Evolutionary conservation across 2,888 invertebrate species (phyloP), one percentile per base, ranked within the genome.

Genomic region (Scelioninae gen. 1): DNA sequence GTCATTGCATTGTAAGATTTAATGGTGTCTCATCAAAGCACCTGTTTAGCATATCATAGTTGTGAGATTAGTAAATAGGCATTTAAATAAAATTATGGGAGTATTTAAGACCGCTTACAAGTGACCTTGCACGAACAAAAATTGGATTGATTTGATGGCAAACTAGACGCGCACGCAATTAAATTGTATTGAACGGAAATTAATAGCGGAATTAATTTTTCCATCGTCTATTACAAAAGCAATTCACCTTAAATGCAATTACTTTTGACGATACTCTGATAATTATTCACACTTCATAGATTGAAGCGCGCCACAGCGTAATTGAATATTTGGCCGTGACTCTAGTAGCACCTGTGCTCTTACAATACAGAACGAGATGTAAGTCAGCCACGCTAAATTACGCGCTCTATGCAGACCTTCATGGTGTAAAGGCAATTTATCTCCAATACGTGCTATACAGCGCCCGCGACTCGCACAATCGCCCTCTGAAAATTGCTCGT

Each of bases 251-350:
- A 88, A 88, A 89, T 74, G 88, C 86, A 88, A 90, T 90, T 88
- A 89, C 87, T 88, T 87, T 87, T 84, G 86, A 88, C 83, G 86
- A 85, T 86, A 85, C 85, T 81, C 79, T 82, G 87, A 87, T 86
- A 88, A 87, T 86, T 85, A 86, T 88, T 88, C 87, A 84, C 88
- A 86, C 88, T 84, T 86, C 81, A 84, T 84, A 84, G 85, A 87
- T 87, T 85, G 86, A 81, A 85, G 68, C 82, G 63, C 82, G 72
- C 79, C 63, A 72, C 63, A 40, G 51, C 78, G 85, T 83, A 88
- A 89, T 88, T 87, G 88, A 89, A 89, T 89, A 88, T 89, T 89
- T 86, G 84, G 82, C 66, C 82, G 77, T 77, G 84, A 77, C 71
- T 63, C 62, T 60, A 62, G 51, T 53, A 76, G 76, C 69, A 77